Base-by-base conservation (phyloP, 2,888 invertebrate species). In the Horisme vitalbata region DNA sequence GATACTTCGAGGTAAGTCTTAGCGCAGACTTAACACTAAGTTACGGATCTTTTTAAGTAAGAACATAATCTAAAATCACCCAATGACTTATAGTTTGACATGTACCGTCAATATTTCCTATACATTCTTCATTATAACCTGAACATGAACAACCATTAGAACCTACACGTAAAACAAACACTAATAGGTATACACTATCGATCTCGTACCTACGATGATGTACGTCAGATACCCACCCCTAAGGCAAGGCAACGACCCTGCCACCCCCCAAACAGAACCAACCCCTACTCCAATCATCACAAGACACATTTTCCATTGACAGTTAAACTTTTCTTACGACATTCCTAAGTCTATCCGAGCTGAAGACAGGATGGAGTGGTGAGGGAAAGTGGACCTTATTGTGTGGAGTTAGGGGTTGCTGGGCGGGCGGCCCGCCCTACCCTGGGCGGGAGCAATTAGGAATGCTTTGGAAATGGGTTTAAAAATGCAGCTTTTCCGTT, bases 391-490 rank as follows among this genome's bases (percentile, higher is more conserved):
- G 70, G 65, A 46, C 65, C 72, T 75, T 86, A 82, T 79, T 56
- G 44, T 57, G 50, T 6, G 55, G 30, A 32, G 50, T 67, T 5
- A 72, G 65, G 63, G 63, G 59, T 51, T 55, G 67, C 63, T 68
- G 77, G 78, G 79, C 77, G 79, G 83, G 74, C 71, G 72, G 69
- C 59, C 76, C 80, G 80, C 81, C 81, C 78, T 72, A 63, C 65
- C 69, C 66, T 76, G 84, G 84, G 84, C 83, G 83, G 84, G 75
- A 70, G 84, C 82, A 85, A 86, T 86, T 86, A 86, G 75, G 65
- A 66, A 65, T 65, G 65, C 72, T 72, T 65, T 68, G 65, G 68
- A 69, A 26, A 68, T 63, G 69, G 61, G 73, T 81, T 82, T 79
- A 72, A 80, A 81, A 83, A 77, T 79, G 71, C 72, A 75, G 72